Conservation (phyloP, 2,888 invertebrate genomes). For the Agrotis ipsilon region DNA sequence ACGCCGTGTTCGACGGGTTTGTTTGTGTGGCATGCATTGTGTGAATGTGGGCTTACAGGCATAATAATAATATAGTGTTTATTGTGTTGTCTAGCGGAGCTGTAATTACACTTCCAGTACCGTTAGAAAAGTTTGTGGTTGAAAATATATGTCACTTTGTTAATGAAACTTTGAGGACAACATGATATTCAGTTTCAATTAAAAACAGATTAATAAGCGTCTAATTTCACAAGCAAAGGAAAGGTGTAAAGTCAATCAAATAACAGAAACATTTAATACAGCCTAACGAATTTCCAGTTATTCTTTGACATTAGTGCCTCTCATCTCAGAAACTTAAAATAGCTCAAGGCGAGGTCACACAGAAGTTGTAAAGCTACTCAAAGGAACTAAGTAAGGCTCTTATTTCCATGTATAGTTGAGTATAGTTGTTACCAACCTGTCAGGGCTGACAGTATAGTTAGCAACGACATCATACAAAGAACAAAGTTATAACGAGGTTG, state of each 20-base stretch:
- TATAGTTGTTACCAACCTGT: constrained; percentile 17
- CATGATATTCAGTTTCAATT: constrained; percentile 6
- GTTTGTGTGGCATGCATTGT: constrained; percentile 65
- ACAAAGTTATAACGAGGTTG: constrained; percentile 25
- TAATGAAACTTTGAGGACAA: constrained; percentile 10
- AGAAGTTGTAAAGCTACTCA: background rate
- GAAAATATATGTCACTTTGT: constrained; percentile 42
- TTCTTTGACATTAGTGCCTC: background rate
- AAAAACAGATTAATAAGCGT: background rate
- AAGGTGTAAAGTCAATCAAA: background rate
- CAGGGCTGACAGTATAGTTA: constrained; percentile 21
- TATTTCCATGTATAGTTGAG: constrained; percentile 22
- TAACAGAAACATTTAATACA: background rate
- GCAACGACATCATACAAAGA: background rate
- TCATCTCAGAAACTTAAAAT: constrained; percentile 14
- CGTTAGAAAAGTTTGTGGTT: constrained; percentile 68
- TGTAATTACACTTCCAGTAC: constrained; percentile 57
- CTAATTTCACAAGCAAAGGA: background rate
- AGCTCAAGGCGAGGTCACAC: background rate
- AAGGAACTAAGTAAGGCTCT: constrained; percentile 11
- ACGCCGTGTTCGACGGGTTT: constrained; percentile 68
- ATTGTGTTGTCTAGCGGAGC: constrained; percentile 61
- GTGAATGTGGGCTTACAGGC: constrained; percentile 34
- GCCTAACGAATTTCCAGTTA: background rate
- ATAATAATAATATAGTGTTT: constrained; percentile 57